phyloP scores from a whole-genome alignment of 2,888 invertebrate species.

The Mamestra brassicae region DNA sequence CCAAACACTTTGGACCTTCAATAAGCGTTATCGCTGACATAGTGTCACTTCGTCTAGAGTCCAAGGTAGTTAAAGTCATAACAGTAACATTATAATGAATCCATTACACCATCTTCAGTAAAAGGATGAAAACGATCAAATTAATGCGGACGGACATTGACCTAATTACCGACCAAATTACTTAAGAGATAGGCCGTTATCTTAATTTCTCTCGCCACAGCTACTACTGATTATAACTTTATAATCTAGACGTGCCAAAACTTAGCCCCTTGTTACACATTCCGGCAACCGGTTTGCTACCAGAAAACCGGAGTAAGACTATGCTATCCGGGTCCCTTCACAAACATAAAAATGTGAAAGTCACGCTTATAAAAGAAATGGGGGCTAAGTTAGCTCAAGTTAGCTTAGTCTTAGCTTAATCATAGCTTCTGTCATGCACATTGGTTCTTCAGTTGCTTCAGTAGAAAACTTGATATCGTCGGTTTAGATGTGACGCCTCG shows the following conservation, averaged over 20 bases:
- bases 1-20: too few species aligned
- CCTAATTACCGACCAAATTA: conserved; percentile 25
- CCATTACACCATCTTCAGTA: not conserved
- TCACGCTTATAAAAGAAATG: too few species aligned
- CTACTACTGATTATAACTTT: conserved; percentile 15
- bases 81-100: conserved; percentile 10
- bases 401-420: too few species aligned
- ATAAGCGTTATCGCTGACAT: not conserved
- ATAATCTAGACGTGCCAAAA: not conserved
- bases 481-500: too few species aligned
- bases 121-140: conserved; percentile 15
- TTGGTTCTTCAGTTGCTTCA: too few species aligned
- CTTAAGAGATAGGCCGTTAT: conserved; percentile 25
- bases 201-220: conserved; percentile 13
- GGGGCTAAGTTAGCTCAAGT: too few species aligned
- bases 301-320: not conserved
- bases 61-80: not conserved
- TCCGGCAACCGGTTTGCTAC: not conserved
- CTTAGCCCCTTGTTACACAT: not conserved
- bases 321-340: too few species aligned
- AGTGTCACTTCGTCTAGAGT: not conserved
- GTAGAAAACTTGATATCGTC: too few species aligned
- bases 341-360: too few species aligned
- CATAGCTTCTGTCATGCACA: too few species aligned
- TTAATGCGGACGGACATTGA: conserved; percentile 3